A percentile compares a stretch with the other conserved stretches of the same genome.
phyloP scores from a whole-genome alignment of 1,140 invertebrate species.

The Tetramorium alpestre region DNA sequence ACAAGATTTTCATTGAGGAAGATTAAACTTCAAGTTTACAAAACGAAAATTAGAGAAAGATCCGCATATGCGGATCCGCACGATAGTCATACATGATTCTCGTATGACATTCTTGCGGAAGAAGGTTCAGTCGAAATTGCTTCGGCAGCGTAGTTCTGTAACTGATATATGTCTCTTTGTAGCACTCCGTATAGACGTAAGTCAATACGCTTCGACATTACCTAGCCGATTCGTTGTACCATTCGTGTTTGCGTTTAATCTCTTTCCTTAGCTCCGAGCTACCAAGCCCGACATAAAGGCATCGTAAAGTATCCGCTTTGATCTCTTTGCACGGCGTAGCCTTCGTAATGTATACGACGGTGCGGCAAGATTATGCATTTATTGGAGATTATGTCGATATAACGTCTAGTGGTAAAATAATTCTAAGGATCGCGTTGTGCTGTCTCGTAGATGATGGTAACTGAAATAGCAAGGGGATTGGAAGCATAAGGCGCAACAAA shows the following conservation, averaged over 20 bases:
- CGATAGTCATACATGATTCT: background rate
- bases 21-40: background rate
- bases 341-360: constrained; percentile 32
- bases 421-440: background rate
- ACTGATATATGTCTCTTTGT: constrained; percentile 47
- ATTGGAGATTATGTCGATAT: constrained; percentile 43
- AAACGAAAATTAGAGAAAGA: background rate
- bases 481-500: background rate
- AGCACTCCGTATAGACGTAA: constrained; percentile 25
- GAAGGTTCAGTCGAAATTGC: constrained; percentile 10
- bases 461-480: background rate
- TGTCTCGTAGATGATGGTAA: background rate
- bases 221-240: constrained; percentile 54
- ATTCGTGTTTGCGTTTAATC: constrained; percentile 60
- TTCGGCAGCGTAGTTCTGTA: constrained; percentile 27
- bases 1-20: background rate
- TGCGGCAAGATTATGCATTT: constrained; percentile 45
- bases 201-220: constrained; percentile 55
- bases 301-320: constrained; percentile 45
- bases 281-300: constrained; percentile 40
- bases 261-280: constrained; percentile 51
- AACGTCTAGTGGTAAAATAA: constrained; percentile 15
- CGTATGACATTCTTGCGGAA: constrained; percentile 23
- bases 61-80: background rate
- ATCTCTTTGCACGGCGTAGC: constrained; percentile 33